A percentile compares a stretch with the other conserved stretches of the same genome.
These are phyloP conservation scores for Callinectes sapidus DNA, from an alignment of 2,888 invertebrate genomes.

Conservation along the genomic window DNA sequence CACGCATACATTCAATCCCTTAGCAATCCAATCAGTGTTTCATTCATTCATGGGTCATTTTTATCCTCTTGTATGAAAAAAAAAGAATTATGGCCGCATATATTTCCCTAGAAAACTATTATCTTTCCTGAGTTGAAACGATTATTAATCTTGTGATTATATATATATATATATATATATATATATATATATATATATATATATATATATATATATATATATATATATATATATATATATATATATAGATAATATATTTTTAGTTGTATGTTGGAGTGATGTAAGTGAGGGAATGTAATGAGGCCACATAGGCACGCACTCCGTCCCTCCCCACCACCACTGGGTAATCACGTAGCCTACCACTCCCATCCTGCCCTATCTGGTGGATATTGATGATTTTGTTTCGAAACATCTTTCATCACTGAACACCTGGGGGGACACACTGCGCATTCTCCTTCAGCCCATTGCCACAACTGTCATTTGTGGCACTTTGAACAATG, in stretches of 20 bases:
- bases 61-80: too few species aligned
- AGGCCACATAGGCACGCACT: not conserved
- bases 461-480: not conserved
- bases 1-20: not conserved
- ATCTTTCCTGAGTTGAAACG: not conserved
- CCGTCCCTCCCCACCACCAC: not conserved
- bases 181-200: constrained; percentile 9
- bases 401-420: not conserved
- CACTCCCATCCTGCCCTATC: not conserved
- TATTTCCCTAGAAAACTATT: not conserved
- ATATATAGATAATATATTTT: not conserved
- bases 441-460: not conserved
- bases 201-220: constrained; percentile 10
- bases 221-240: constrained; percentile 25
- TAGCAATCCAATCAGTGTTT: not conserved
- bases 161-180: not conserved
- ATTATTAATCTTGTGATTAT: not conserved
- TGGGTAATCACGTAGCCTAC: not conserved
- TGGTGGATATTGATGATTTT: not conserved
- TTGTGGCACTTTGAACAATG: not conserved
- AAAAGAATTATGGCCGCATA: not conserved
- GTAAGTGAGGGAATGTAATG: not conserved
- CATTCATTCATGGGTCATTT: too few species aligned
- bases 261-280: not conserved
- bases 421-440: not conserved